Base-by-base conservation (phyloP, 1,140 invertebrate species). In the Dreissena polymorpha region DNA sequence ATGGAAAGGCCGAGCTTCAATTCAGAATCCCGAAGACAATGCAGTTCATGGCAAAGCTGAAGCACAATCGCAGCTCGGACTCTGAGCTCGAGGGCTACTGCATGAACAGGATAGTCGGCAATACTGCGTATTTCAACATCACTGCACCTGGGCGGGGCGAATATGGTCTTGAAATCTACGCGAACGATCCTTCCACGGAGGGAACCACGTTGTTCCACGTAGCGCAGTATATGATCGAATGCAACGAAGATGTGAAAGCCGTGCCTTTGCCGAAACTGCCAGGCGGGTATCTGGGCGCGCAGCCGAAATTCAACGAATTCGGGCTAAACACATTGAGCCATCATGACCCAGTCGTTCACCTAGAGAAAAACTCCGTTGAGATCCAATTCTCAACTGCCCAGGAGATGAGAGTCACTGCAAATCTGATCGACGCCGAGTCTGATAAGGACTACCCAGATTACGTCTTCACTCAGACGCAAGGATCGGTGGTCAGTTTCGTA, bases 161-260 rank as follows among this genome's bases (percentile, higher is more conserved):
- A 83, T 93, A 90, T 84, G 92, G 92, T 49, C 88, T 93, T 18
- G 93, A 93, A 87, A 91, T 93, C 67, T 93, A 93, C 83, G 91
- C 90, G 64, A 93, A 93, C 83, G 92, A 93, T 81, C 92, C 92
- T 16, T 87, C 87, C 12, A 88, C 83, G 12, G 92, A 93, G 78
- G 92, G 92, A 5, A 90, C 89, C 57, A 93, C 92, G 0, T 84
- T 93, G 12, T 92, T 89, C 83, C 92, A 93, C 85, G 88, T 92
- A 18, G 92, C 89, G 21, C 92, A 93, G 87, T 93, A 91, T 77
- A 73, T 93, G 63, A 88, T 93, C 13, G 85, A 91, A 75, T 92
- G 92, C 57, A 85, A 91, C 49, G 91, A 93, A 76, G 87, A 90
- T 83, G 90, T 90, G 2, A 89, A 89, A 69, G 85, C 87, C 13